Conservation (phyloP, 2,797 vertebrate genomes). For the Onychomys torridus region DNA sequence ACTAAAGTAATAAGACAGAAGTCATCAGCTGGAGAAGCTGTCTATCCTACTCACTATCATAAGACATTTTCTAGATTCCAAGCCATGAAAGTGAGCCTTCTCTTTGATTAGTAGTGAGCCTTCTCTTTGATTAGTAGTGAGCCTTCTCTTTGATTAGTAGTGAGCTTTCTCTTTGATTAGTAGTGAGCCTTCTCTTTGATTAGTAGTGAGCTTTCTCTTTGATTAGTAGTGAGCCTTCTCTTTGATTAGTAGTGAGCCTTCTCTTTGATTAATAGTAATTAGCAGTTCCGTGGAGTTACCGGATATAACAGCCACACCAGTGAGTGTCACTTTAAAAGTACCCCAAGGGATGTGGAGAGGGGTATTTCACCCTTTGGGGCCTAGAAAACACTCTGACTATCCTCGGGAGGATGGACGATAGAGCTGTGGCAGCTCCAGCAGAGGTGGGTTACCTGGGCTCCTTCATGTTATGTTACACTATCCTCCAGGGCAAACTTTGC, state of each 20-base stretch:
- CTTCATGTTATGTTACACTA: not conserved
- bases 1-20: not conserved
- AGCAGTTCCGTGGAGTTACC: accelerated
- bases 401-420: not conserved
- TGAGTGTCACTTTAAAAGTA: not conserved
- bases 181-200: not conserved
- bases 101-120: not conserved
- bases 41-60: not conserved
- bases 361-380: not conserved
- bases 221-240: not conserved
- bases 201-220: not conserved
- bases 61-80: not conserved
- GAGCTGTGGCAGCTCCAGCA: not conserved
- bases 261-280: not conserved
- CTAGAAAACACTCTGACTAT: not conserved
- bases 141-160: not conserved
- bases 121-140: not conserved
- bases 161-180: not conserved
- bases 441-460: not conserved
- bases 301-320: not conserved
- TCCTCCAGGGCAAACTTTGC: not conserved
- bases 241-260: not conserved
- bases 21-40: not conserved
- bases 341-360: not conserved
- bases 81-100: not conserved